These are phyloP conservation scores for Ciconia boyciana DNA, from an alignment of 2,113 vertebrate species.

Conservation along the genomic window DNA sequence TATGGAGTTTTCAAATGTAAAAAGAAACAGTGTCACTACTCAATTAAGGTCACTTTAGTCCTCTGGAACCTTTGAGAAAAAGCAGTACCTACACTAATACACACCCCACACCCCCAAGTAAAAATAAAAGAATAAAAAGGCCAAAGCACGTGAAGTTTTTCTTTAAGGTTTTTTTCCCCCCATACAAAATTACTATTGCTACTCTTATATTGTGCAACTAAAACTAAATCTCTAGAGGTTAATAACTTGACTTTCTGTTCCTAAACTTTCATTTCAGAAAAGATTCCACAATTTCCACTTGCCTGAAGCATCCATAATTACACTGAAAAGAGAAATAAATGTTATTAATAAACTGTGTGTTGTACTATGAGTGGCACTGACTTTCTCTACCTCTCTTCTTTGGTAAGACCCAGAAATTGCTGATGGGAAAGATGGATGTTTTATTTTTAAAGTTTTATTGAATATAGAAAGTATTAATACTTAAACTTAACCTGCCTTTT, in stretches of 20 bases:
- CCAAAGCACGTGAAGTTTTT: neutral
- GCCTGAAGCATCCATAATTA: neutral
- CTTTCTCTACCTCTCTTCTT: neutral
- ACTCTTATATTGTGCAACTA: neutral
- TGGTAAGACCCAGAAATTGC: neutral
- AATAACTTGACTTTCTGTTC: neutral
- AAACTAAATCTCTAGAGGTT: neutral
- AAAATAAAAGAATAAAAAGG: neutral
- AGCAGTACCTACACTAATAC: neutral
- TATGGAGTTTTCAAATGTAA: neutral
- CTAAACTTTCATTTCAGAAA: neutral
- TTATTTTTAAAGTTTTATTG: slow-evolving; percentile 1
- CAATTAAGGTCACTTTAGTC: neutral
- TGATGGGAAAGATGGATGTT: neutral
- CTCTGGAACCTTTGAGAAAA: neutral
- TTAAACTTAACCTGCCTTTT: slow-evolving; percentile 20
- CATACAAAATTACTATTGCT: neutral
- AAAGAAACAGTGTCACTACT: neutral
- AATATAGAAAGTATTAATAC: slow-evolving; percentile 1
- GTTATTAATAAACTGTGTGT: neutral
- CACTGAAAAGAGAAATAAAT: neutral
- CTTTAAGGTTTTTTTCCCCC: neutral
- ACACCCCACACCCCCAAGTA: neutral
- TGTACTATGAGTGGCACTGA: neutral
- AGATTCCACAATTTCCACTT: neutral